Evolutionary conservation across 2,113 vertebrate genomes (phyloP).

Genomic region (Mugil cephalus): DNA sequence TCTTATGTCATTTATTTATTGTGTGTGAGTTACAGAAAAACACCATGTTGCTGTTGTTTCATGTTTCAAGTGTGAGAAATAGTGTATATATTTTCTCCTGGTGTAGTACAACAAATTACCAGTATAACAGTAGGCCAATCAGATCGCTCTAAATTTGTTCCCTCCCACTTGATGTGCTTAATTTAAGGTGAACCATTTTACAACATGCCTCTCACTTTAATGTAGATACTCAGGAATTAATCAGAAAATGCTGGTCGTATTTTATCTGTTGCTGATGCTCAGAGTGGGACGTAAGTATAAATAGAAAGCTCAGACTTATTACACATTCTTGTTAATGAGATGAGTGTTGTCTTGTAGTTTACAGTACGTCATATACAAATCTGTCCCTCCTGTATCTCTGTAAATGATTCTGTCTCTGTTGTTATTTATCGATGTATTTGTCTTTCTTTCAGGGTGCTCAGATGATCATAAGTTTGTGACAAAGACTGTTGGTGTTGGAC

Average conservation of each 20-base stretch:
- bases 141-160: background rate
- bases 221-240: background rate
- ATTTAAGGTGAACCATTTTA: background rate
- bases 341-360: no score
- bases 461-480: background rate
- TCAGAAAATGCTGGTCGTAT: slow-evolving; percentile 32
- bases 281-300: slow-evolving; percentile 43
- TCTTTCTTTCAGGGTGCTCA: slow-evolving; percentile 35
- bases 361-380: background rate
- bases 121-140: slow-evolving; percentile 39
- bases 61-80: slow-evolving; percentile 23
- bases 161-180: slow-evolving; percentile 54
- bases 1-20: no score
- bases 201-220: fast-evolving
- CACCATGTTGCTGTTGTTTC: slow-evolving; percentile 7
- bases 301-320: background rate
- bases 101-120: background rate
- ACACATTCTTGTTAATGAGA: background rate
- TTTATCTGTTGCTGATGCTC: slow-evolving; percentile 39
- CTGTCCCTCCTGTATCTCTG: no score
- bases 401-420: background rate
- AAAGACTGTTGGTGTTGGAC: slow-evolving; percentile 27
- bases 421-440: background rate
- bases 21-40: no score
- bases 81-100: slow-evolving; percentile 36